Base-by-base conservation (phyloP, 2,113 vertebrate species). In the Podiceps cristatus region DNA sequence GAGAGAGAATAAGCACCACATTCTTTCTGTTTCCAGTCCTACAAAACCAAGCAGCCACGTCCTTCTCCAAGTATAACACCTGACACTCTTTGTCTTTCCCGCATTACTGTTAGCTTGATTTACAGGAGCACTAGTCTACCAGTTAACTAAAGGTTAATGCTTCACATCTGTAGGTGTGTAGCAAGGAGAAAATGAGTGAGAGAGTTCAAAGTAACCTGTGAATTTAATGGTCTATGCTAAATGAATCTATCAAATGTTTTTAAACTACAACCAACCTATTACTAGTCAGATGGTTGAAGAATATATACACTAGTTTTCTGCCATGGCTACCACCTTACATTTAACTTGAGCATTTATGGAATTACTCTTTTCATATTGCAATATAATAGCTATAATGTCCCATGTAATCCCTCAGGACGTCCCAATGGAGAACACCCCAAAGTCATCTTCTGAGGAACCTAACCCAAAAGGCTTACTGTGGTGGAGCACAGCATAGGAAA, bases 1-100 rank as follows among this genome's bases (percentile, higher is more conserved):
- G n/a, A 45, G 69, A 81, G 25, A 76, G 12, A 88, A 77, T 0
- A 71, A 6, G 9, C 71, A 13, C 5, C 68, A 74, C 0, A 0
- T 25, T 28, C 24, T 85, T 78, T 83, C 52, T 60, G 5, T 49
- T 63, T 71, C 31, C 66, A 90, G 23, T 64, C 33, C 80, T 37
- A 66, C 23, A 84, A 80, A 95, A 91, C 58, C 12, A 44, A 89
- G 55, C 63, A 81, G 42, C 28, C 52, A 42, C 12, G 33, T 37
- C 66, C 27, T 74, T 62, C 52, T 24, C 28, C 7, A 60, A 62
- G 37, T 64, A 1, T 29, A 84, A 71, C 25, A 82, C 19, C 47
- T 66, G 58, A 63, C 50, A 37, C 20, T 24, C 10, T n/a, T n/a
- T 69, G 11, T 0, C 37, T 82, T 90, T 63, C 28, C 49, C 85